Evolutionary conservation across 2,113 vertebrate species (phyloP).

Genomic region (Xenopus laevis): DNA sequence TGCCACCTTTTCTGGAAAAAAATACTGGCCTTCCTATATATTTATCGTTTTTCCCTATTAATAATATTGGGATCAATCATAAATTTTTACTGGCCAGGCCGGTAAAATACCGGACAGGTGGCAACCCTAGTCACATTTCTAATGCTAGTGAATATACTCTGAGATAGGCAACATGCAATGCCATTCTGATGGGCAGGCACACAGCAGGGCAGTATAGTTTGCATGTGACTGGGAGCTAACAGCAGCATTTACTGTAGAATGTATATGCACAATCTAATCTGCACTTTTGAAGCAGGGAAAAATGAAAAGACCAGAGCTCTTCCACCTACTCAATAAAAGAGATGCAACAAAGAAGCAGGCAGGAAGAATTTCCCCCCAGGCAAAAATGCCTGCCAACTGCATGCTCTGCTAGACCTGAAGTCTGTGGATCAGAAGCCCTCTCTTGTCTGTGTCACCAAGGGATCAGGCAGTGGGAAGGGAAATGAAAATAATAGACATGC

Average conservation of each 20-base stretch:
- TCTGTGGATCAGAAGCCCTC: slow-evolving; percentile 29
- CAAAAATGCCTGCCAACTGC: slow-evolving; percentile 25
- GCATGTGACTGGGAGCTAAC: neutral
- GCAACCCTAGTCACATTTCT: too few relatives aligned
- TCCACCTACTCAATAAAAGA: slow-evolving; percentile 9
- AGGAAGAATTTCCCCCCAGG: slow-evolving; percentile 29
- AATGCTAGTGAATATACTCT: too few relatives aligned
- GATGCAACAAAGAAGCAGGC: slow-evolving; percentile 14
- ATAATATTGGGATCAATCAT: too few relatives aligned
- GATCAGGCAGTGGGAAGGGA: neutral
- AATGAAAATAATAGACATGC: slow-evolving; percentile 1
- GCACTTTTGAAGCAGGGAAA: neutral
- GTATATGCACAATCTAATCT: neutral
- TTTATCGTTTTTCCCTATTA: too few relatives aligned
- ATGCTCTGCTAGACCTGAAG: slow-evolving; percentile 20
- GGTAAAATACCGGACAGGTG: too few relatives aligned
- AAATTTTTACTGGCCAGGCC: too few relatives aligned
- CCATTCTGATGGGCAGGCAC: too few relatives aligned
- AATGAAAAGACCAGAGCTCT: neutral
- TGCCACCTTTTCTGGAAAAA: too few relatives aligned
- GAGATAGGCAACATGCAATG: too few relatives aligned
- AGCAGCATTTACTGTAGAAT: neutral
- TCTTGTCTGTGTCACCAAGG: slow-evolving; percentile 18
- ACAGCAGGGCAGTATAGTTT: too few relatives aligned
- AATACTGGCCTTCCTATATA: too few relatives aligned